Evolutionary conservation across 1,140 invertebrate genomes (phyloP), one percentile per base, ranked within the genome.

Genomic region (Aphelenchoides avenae): DNA sequence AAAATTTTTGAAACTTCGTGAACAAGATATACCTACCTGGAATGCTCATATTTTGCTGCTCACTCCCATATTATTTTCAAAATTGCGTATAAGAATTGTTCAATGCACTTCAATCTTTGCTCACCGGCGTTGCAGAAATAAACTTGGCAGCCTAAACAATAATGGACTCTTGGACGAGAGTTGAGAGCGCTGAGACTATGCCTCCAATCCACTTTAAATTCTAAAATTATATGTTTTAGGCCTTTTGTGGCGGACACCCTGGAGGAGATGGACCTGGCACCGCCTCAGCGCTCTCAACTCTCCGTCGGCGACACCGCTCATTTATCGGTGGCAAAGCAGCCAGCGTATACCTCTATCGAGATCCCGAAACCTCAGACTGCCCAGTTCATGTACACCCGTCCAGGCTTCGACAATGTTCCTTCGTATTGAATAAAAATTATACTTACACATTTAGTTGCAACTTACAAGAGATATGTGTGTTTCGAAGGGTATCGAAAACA

Each of bases 341-440:
- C 64, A 9, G 44, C 40, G 11, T 53, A 34, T 34, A 34, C 44
- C 13, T 66, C 64, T 6, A 37, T 77, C 11, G 71, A 75, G 31
- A 50, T 44, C 9, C 61, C 74, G 15, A 43, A 67, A 29, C 49
- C 53, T 27, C 61, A 66, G 41, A 61, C 49, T 22, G 69, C 73
- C 11, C 67, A 77, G 39, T 26, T 51, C 2, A 77, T 77, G 69
- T 69, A 51, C 46, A 52, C 57, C 11, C 39, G 74, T 44, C 73
- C 73, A 37, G 67, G 64, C 22, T 69, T 77, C 50, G 73, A 75
- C 36, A 75, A 77, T 52, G 71, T 77, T 5, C 73, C 73, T 36
- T 69, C 71, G 9, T 75, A 75, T 43, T 77, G 55, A 54, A n/a
- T n/a, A n/a, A n/a, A n/a, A n/a, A n/a, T n/a, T n/a, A n/a, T n/a